Conservation (phyloP, 2,797 vertebrate species). For the Linurgus olivaceus region DNA sequence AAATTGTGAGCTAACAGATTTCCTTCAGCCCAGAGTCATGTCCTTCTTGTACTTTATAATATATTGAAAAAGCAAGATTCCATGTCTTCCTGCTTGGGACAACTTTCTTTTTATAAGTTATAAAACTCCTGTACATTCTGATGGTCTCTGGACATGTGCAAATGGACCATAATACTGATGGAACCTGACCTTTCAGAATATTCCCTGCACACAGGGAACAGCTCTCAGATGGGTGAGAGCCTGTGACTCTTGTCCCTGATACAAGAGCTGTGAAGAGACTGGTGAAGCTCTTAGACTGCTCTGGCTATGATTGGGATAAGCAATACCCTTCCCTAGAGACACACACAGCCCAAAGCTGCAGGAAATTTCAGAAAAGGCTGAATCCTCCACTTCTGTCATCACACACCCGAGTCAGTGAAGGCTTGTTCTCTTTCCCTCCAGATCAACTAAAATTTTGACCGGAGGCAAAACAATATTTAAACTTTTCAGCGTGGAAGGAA, state of each 20-base stretch:
- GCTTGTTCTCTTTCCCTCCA: not conserved
- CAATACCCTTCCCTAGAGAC: rapidly evolving
- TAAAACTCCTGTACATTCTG: not conserved
- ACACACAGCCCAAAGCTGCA: not conserved
- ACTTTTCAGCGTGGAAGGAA: not conserved
- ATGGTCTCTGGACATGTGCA: not conserved
- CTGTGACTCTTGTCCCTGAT: not conserved
- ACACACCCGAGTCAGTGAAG: not conserved
- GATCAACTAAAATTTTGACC: not conserved
- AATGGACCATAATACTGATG: not conserved
- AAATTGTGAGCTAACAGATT: not conserved
- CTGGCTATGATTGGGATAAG: not conserved
- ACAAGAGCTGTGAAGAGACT: not conserved
- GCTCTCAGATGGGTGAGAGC: not conserved
- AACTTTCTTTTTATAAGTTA: not conserved
- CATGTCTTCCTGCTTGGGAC: not conserved
- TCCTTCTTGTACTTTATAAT: not conserved
- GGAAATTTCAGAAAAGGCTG: not conserved
- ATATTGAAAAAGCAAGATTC: not conserved
- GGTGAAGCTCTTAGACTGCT: not conserved
- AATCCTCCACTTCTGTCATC: not conserved
- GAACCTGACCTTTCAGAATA: not conserved
- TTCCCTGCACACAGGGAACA: not conserved
- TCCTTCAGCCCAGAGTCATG: not conserved
- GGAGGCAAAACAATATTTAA: not conserved